These are phyloP conservation scores for Bergia puertoricense DNA, from an alignment of 92 coral and sea anemone genomes.

Conservation along the genomic window DNA sequence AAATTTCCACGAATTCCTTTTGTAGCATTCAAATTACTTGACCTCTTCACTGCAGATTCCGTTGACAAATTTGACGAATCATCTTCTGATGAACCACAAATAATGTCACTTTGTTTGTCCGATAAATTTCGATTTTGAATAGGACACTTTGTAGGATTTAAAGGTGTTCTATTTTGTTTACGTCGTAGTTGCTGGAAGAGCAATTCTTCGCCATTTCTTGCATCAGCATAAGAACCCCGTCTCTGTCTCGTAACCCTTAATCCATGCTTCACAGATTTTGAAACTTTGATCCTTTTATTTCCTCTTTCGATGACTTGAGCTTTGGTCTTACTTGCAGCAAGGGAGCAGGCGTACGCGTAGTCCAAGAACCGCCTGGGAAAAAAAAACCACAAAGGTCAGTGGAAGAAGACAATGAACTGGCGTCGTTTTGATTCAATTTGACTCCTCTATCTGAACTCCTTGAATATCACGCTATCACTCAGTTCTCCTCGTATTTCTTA, in stretches of 20 bases:
- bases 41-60: not conserved
- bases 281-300: conserved; percentile 7
- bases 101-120: not conserved
- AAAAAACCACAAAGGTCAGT: not conserved
- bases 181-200: not conserved
- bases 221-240: not conserved
- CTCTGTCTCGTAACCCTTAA: conserved; percentile 26
- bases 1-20: not conserved
- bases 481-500: no score
- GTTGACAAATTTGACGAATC: not conserved
- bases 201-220: not conserved
- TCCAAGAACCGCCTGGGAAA: conserved; percentile 61
- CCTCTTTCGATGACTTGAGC: conserved; percentile 5
- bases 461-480: no score
- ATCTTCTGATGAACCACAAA: not conserved
- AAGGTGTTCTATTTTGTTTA: not conserved
- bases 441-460: no score
- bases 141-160: not conserved
- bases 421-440: no score
- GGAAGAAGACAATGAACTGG: not conserved
- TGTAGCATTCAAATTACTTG: not conserved
- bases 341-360: conserved; percentile 68
- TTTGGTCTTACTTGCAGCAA: conserved; percentile 39
- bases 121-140: not conserved
- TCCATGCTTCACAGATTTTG: conserved; percentile 58